Conservation (phyloP, 2,113 vertebrate genomes). For the Pyxicephalus adspersus region DNA sequence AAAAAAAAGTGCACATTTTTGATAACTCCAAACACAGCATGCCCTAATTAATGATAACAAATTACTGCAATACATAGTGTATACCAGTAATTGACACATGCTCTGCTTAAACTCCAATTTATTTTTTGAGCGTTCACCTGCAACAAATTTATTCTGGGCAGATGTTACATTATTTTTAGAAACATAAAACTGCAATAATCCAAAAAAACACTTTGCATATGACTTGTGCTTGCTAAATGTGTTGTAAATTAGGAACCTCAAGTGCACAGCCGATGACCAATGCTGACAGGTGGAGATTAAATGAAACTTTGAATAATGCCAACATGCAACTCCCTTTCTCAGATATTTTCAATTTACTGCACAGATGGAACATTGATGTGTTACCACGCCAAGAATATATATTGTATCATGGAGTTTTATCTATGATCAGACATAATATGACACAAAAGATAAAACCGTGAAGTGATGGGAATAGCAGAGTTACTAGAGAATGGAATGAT, state of each 20-base stretch:
- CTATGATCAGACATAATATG: background rate
- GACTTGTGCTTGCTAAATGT: background rate
- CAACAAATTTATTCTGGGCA: constrained; percentile 23
- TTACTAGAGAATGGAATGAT: background rate
- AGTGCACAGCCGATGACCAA: background rate
- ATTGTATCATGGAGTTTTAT: constrained; percentile 2
- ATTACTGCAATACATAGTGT: background rate
- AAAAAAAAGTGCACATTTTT: too few species aligned
- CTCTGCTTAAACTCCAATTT: background rate
- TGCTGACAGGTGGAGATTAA: constrained; percentile 11
- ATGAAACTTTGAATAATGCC: background rate
- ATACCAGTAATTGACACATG: background rate
- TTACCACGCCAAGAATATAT: background rate
- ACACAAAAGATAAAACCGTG: background rate
- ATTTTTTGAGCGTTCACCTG: background rate
- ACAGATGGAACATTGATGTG: background rate
- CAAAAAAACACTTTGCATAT: background rate
- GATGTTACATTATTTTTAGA: constrained; percentile 31
- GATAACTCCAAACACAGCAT: too few species aligned
- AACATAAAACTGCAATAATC: background rate
- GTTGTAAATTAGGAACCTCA: constrained; percentile 19
- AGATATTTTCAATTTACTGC: constrained; percentile 30
- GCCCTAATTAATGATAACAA: too few species aligned
- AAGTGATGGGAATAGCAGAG: background rate
- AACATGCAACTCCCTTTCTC: constrained; percentile 20